Base-by-base conservation (phyloP, 2,888 invertebrate species). In the Zaprionus lineosus region DNA sequence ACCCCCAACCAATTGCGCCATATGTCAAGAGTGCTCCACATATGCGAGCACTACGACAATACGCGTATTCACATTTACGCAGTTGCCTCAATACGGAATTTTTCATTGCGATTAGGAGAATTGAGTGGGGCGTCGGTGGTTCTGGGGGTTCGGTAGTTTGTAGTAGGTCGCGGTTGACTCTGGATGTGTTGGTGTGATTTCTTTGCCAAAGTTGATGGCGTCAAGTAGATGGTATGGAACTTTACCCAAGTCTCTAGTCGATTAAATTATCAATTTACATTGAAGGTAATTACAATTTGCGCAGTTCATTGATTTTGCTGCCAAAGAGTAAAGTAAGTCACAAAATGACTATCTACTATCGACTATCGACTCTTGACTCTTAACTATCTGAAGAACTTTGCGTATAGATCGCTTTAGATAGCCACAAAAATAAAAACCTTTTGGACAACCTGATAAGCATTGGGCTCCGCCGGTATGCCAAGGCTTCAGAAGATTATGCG, bases 1-100 rank as follows among this genome's bases (percentile, higher is more conserved):
- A 84, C 84, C 14, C 40, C 48, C 51, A 69, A 24, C 50, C 63
- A 74, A 84, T 84, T 82, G 77, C 78, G 83, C 83, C 83, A 74
- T 70, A 64, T 24, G 34, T 16, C 43, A 39, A 39, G 41, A 48
- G 57, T 60, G 52, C 48, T 53, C 50, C 26, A 50, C 47, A 40
- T 55, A 55, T 51, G 46, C 16, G 44, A 18, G 5, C 40, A 39
- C 39, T 48, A 56, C 28, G 12, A 2, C 3, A 14, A 29, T 47
- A 8, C 8, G 7, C 6, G 7, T 33, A 37, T 37, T 4, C 26
- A 18, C 2, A 8, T 4, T 6, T 8, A 24, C 4, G 8, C 24
- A n/a, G n/a, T n/a, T n/a, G 19, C 19, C 19, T 5, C 19, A 5
- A 3, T 3, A 19, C 19, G 19, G n/a, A n/a, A n/a, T n/a, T n/a